These are phyloP conservation scores for Mustelus asterias DNA, from an alignment of 2,113 vertebrate species.

Conservation along the genomic window DNA sequence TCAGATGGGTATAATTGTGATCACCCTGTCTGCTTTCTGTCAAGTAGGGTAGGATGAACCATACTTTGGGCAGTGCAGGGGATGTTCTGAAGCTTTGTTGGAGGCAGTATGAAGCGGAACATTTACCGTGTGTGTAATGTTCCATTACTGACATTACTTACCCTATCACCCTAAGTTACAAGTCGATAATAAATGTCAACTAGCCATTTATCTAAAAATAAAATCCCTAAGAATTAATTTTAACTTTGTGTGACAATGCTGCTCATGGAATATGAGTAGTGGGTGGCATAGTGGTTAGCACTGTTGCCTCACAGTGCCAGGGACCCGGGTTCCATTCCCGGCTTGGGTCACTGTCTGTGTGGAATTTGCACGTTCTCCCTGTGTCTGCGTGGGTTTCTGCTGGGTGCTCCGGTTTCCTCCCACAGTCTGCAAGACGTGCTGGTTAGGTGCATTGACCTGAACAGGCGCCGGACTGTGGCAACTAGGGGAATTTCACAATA, in stretches of 20 bases:
- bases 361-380: too few relatives aligned
- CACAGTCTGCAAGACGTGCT: too few relatives aligned
- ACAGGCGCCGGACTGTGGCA: too few relatives aligned
- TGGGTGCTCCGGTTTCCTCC: too few relatives aligned
- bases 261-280: not conserved
- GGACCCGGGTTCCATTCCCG: too few relatives aligned
- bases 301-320: too few relatives aligned
- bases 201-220: not conserved
- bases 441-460: too few relatives aligned
- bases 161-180: not conserved
- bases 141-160: not conserved
- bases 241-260: not conserved
- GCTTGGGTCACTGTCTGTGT: too few relatives aligned
- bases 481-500: too few relatives aligned
- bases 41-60: not conserved
- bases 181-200: not conserved
- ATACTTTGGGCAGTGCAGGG: not conserved
- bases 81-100: not conserved
- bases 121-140: not conserved
- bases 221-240: not conserved
- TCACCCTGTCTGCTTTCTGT: not conserved
- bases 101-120: not conserved
- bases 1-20: not conserved
- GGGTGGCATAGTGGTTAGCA: too few relatives aligned
- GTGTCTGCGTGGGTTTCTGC: too few relatives aligned